Conservation (phyloP, 1,140 invertebrate genomes). For the Drosophila trapezifrons region DNA sequence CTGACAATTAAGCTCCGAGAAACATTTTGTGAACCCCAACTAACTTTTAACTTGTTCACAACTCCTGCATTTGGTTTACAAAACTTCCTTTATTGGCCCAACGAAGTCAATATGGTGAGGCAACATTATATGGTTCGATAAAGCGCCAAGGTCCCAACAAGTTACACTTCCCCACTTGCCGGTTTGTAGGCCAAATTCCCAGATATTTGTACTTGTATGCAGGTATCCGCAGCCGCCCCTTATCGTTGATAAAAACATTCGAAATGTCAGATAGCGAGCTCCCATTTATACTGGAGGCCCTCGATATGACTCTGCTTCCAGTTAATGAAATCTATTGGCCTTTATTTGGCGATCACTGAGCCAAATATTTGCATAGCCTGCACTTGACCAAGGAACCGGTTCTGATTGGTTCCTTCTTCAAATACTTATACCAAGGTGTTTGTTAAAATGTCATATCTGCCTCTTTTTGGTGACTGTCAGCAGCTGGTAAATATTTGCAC, state of each 20-base stretch:
- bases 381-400: constrained; percentile 42
- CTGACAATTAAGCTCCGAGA: neutral
- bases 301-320: constrained; percentile 20
- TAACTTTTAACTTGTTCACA: neutral
- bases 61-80: neutral
- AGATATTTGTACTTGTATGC: constrained; percentile 15
- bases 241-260: constrained; percentile 37
- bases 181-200: constrained; percentile 23
- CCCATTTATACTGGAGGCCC: constrained; percentile 25
- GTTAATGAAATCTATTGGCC: constrained; percentile 35
- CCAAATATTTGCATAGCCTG: constrained; percentile 45
- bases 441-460: neutral
- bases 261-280: constrained; percentile 26
- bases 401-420: constrained; percentile 30
- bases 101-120: constrained; percentile 19
- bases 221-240: constrained; percentile 28
- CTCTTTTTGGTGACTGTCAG: constrained; percentile 7
- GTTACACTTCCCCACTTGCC: constrained; percentile 18
- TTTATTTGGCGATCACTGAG: constrained; percentile 16
- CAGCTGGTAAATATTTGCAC: constrained; percentile 30
- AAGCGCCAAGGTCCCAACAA: constrained; percentile 7
- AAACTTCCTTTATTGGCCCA: neutral
- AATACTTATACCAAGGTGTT: constrained; percentile 18
- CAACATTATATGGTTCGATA: constrained; percentile 27
- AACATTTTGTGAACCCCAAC: too few species aligned